phyloP scores from a whole-genome alignment of 1,140 invertebrate species.

The Hypsibius dujardini region DNA sequence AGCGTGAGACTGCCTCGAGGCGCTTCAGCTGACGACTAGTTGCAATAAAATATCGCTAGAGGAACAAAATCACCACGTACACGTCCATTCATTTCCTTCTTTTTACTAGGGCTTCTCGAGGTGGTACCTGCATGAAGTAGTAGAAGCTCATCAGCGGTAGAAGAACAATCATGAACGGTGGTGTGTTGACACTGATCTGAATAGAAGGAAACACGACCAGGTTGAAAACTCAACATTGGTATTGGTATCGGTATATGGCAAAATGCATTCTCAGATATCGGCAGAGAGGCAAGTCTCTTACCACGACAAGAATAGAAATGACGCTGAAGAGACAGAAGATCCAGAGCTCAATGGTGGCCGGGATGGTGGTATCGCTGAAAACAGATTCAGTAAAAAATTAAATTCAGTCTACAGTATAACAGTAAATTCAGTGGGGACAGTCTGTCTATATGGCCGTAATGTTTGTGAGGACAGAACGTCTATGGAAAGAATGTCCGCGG shows the following conservation, averaged over 20 bases:
- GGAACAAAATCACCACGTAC: slow-evolving; percentile 22
- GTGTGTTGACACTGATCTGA: neutral
- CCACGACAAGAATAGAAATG: slow-evolving; percentile 27
- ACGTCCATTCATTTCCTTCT: neutral
- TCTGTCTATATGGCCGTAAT: too few species aligned
- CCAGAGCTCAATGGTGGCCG: slow-evolving; percentile 11
- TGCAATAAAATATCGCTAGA: slow-evolving; percentile 75
- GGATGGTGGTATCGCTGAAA: slow-evolving; percentile 39
- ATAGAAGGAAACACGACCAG: too few species aligned
- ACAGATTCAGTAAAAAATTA: slow-evolving; percentile 19
- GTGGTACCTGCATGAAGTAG: slow-evolving; percentile 1
- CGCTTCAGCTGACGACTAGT: slow-evolving; percentile 85
- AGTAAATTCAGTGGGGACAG: slow-evolving; percentile 22
- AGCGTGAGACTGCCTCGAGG: slow-evolving; percentile 79
- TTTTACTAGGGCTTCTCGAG: neutral
- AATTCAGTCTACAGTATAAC: slow-evolving; percentile 16
- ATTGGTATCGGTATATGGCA: too few species aligned
- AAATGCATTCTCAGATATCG: too few species aligned
- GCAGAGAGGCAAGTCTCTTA: slow-evolving; percentile 30
- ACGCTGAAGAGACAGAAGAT: slow-evolving; percentile 12
- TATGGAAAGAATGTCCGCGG: too few species aligned
- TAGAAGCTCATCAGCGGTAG: neutral
- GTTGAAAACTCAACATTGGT: too few species aligned
- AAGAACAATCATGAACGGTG: neutral
- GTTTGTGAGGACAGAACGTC: too few species aligned